Evolutionary conservation across 2,113 vertebrate species (phyloP).

Genomic region (Ceyx margarethae): DNA sequence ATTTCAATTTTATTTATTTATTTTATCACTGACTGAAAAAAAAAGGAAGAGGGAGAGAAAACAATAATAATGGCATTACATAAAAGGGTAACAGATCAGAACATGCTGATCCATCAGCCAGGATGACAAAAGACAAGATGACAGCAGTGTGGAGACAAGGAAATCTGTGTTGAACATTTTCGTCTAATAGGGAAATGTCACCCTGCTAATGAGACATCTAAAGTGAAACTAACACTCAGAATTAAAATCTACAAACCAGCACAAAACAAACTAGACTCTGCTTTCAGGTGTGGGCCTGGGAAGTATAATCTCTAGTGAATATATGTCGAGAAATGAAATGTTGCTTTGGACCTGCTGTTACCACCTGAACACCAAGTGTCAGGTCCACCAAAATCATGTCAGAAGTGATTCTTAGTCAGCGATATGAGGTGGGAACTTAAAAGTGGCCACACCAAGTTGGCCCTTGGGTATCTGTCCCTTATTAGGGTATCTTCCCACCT

Average conservation of each 20-base stretch:
- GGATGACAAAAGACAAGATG: not conserved
- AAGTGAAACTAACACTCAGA: not conserved
- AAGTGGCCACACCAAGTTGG: accelerated
- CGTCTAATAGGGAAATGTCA: not conserved
- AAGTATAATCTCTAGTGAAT: not conserved
- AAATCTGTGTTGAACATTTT: not conserved
- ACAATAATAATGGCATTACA: not conserved
- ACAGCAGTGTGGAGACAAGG: not conserved
- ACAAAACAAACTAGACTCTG: not conserved
- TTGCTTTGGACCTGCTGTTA: not conserved
- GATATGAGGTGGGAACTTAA: not conserved
- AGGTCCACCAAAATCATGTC: not conserved
- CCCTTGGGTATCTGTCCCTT: not conserved
- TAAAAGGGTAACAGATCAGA: not conserved
- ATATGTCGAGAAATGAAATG: not conserved
- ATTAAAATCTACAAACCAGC: not conserved
- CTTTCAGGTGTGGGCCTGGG: not conserved
- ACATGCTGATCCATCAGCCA: not conserved
- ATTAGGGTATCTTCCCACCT: not conserved
- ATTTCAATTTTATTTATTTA: not conserved
- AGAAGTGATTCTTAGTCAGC: not conserved
- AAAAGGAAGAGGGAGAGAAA: not conserved
- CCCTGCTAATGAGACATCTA: conserved; percentile 5
- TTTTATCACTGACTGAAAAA: not conserved
- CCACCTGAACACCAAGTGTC: not conserved